Percentiles rank a stretch among this genome's conserved stretches.
phyloP scores from a whole-genome alignment of 2,888 invertebrate species.

The Eupithecia tripunctaria region DNA sequence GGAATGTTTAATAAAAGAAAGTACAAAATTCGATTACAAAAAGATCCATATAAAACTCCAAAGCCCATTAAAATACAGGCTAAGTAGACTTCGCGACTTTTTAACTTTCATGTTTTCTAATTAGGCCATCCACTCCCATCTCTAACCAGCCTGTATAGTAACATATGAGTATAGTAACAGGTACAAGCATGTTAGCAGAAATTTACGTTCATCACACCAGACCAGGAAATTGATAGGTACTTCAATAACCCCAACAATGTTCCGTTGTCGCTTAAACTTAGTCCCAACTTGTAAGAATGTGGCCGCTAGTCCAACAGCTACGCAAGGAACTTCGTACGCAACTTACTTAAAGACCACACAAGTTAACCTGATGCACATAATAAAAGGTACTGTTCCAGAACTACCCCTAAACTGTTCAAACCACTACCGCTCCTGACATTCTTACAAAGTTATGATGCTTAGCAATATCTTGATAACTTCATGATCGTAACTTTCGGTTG shows the following conservation, averaged over 20 bases:
- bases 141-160: too few relatives aligned
- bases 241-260: conserved; percentile 34
- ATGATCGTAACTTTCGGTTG: conserved; percentile 8
- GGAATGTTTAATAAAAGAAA: too few relatives aligned
- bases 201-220: background rate
- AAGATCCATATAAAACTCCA: too few relatives aligned
- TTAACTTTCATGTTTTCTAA: too few relatives aligned
- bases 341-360: conserved; percentile 14
- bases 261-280: conserved; percentile 36
- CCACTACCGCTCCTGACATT: conserved; percentile 14
- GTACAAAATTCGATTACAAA: too few relatives aligned
- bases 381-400: background rate
- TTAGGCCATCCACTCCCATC: too few relatives aligned
- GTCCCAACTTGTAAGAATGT: conserved; percentile 57
- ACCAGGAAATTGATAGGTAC: conserved; percentile 1
- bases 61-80: too few relatives aligned
- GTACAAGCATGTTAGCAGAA: background rate
- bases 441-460: conserved; percentile 29
- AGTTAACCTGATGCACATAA: conserved; percentile 9
- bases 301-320: conserved; percentile 49
- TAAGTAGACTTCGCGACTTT: too few relatives aligned
- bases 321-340: conserved; percentile 18
- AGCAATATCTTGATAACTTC: conserved; percentile 10
- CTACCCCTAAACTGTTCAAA: conserved; percentile 11
- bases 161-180: too few relatives aligned